phyloP scores from a whole-genome alignment of 64 coral and sea anemone species.

The Dendronephthya gigantea region DNA sequence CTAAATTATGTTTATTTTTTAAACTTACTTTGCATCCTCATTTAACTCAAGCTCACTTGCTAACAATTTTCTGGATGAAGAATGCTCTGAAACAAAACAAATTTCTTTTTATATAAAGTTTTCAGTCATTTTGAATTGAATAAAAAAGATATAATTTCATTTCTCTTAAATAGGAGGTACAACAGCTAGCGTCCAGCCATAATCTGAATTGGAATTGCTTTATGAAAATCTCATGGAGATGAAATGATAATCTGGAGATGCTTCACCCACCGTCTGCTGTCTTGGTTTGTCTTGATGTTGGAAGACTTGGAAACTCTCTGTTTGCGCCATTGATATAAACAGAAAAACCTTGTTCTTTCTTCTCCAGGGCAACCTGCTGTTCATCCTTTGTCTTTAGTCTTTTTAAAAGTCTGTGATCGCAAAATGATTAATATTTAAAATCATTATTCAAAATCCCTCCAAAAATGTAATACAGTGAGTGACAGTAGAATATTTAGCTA shows the following conservation, averaged over 20 bases:
- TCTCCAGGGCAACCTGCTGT: slow-evolving; percentile 77
- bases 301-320: slow-evolving; percentile 34
- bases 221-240: no score
- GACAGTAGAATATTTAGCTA: no score
- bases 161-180: no score
- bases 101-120: neutral
- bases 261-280: slow-evolving; percentile 61
- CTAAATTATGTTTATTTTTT: no score
- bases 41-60: neutral
- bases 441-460: neutral
- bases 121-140: neutral
- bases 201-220: no score
- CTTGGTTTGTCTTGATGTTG: slow-evolving; percentile 67
- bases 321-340: slow-evolving; percentile 99
- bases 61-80: neutral
- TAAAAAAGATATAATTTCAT: no score
- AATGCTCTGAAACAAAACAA: neutral
- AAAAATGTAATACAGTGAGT: no score
- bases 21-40: neutral
- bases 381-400: slow-evolving; percentile 73
- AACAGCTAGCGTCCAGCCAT: no score
- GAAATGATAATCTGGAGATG: no score
- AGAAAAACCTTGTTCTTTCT: slow-evolving; percentile 88
- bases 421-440: neutral
- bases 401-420: slow-evolving; percentile 55